A percentile compares a stretch with the other conserved stretches of the same genome.
phyloP scores from a whole-genome alignment of 1,140 invertebrate species.

The Dendrolimus kikuchii region DNA sequence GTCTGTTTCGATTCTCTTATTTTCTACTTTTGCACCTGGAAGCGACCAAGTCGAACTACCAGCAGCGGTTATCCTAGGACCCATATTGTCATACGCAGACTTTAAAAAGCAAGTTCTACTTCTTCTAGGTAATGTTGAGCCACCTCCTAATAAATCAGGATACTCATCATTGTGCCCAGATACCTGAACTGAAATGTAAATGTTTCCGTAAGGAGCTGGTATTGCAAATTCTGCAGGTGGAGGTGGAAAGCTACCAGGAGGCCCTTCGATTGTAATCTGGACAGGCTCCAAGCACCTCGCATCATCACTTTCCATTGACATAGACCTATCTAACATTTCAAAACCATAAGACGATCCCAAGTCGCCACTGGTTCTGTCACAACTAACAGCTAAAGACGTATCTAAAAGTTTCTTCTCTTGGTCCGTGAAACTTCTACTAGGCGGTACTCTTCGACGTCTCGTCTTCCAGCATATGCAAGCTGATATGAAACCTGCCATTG shows the following conservation, averaged over 20 bases:
- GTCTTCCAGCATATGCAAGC: constrained; percentile 58
- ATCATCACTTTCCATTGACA: constrained; percentile 62
- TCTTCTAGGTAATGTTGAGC: constrained; percentile 42
- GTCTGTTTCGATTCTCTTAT: constrained; percentile 29
- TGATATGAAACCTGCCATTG: constrained; percentile 45
- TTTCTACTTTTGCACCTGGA: constrained; percentile 73
- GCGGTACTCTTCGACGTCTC: constrained; percentile 74
- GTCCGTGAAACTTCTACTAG: constrained; percentile 85
- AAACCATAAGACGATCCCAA: constrained; percentile 74
- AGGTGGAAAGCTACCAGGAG: constrained; percentile 64
- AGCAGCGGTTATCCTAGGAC: constrained; percentile 87
- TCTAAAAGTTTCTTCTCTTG: constrained; percentile 89
- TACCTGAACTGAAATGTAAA: constrained; percentile 67
- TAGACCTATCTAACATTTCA: constrained; percentile 69
- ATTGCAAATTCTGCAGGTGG: constrained; percentile 63
- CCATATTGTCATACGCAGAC: constrained; percentile 89
- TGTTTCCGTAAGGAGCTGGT: constrained; percentile 60
- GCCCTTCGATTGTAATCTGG: constrained; percentile 85
- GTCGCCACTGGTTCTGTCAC: constrained; percentile 74
- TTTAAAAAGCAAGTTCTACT: constrained; percentile 57
- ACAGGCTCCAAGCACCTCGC: constrained; percentile 54
- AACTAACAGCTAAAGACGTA: constrained; percentile 80
- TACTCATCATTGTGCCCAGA: constrained; percentile 68
- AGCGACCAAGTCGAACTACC: constrained; percentile 87
- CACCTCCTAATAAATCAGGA: constrained; percentile 62